Evolutionary conservation across 1,140 invertebrate species (phyloP), one percentile per base, ranked within the genome.

Genomic region (Nephotettix cincticeps): DNA sequence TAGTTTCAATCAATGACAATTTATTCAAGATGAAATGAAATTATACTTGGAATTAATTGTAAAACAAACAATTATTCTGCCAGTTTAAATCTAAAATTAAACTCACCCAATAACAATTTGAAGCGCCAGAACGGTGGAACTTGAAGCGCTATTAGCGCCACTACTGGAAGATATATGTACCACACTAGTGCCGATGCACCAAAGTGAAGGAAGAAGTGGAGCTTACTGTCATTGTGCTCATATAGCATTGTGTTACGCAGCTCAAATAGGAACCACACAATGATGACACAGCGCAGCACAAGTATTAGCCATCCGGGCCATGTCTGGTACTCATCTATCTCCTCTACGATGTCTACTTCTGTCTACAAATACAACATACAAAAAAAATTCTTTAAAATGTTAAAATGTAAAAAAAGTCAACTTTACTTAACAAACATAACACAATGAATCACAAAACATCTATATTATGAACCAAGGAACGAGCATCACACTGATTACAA

Each of bases 151-250:
- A 99, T 93, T 58, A 99, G 86, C 54, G 95, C 96, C 74, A 98
- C 90, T 45, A 98, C 91, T 9, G 96, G 96, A 73, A 99, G 85
- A 83, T 99, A 98, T 74, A 98, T 95, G 78, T 99, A 98, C 97
- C 97, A 99, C 19, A 99, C 96, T 40, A 99, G 84, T 74, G 95
- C 96, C 25, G 95, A 97, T 40, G 97, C 97, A 56, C 96, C 97
- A 83, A 99, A 97, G 80, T 99, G 97, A 56, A 98, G 87, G 51
- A 97, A 89, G 82, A 98, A 99, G 79, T 95, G 91, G 9, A 96
- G 83, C 80, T 96, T 96, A 74, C 93, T 90, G 78, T 89, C 90
- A 80, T 95, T 95, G 80, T 96, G 94, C 79, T 96, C 94, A 74
- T 95, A 94, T 67, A 91, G 86, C 94, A 96, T 96, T 1, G 95